phyloP scores from a whole-genome alignment of 1,140 invertebrate genomes.

The Hypsibius dujardini region DNA sequence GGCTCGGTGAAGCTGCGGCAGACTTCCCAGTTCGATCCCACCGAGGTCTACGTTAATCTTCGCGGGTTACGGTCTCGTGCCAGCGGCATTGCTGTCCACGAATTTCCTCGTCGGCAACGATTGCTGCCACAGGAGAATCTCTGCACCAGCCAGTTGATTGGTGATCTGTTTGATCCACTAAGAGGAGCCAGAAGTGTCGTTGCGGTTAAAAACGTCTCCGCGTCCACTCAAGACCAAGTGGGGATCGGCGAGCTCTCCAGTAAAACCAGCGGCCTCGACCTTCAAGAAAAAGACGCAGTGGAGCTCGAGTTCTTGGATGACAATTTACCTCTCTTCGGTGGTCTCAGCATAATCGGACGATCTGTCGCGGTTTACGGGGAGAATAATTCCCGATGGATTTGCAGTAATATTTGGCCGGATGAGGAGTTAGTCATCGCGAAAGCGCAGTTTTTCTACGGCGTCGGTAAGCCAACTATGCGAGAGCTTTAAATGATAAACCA shows the following conservation, averaged over 20 bases:
- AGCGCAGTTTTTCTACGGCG: not conserved
- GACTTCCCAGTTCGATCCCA: constrained; percentile 1
- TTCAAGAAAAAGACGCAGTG: not conserved
- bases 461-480: not conserved
- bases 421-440: not conserved
- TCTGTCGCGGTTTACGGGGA: not conserved
- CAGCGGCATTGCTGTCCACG: not conserved
- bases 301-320: not conserved
- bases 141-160: not conserved
- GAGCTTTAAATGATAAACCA: too few relatives aligned
- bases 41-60: not conserved
- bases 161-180: not conserved
- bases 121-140: not conserved
- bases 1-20: not conserved
- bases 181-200: not conserved
- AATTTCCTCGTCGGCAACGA: constrained; percentile 7
- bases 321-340: constrained; percentile 2
- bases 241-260: not conserved
- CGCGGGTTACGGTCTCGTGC: not conserved
- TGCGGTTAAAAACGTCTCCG: not conserved
- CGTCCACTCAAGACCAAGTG: not conserved
- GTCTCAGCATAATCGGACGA: constrained; percentile 1
- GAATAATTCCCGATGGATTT: not conserved
- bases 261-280: not conserved
- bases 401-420: not conserved